Conservation (phyloP, 1,140 invertebrate genomes). For the Hypsibius dujardini region DNA sequence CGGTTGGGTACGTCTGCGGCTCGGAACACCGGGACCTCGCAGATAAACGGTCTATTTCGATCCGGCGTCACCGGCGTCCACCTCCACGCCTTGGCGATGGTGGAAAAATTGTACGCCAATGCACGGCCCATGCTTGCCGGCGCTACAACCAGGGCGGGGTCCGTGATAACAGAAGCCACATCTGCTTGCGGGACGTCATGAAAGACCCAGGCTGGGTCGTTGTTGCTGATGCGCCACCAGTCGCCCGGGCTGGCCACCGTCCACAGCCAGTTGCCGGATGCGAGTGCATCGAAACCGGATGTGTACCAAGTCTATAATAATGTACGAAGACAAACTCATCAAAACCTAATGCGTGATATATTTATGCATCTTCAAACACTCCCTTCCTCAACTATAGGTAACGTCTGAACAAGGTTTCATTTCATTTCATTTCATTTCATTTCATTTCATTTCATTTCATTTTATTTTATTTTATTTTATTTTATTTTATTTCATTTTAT, state of each 20-base stretch:
- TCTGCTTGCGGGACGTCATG: background rate
- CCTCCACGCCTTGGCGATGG: background rate
- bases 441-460: too few relatives aligned
- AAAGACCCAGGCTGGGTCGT: constrained; percentile 14
- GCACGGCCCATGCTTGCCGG: background rate
- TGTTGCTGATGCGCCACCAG: constrained; percentile 24
- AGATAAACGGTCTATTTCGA: background rate
- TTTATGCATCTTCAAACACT: too few relatives aligned
- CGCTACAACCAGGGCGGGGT: background rate
- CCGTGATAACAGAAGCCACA: background rate
- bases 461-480: too few relatives aligned
- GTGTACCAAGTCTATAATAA: constrained; percentile 50
- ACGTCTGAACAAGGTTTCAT: too few relatives aligned
- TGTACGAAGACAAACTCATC: background rate
- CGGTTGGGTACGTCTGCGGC: background rate
- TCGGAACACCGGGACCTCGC: background rate
- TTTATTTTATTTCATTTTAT: too few relatives aligned
- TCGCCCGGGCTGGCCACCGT: background rate
- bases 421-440: too few relatives aligned
- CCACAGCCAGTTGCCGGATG: background rate
- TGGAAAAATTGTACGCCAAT: constrained; percentile 7
- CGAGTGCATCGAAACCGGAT: constrained; percentile 1
- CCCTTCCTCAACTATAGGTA: too few relatives aligned
- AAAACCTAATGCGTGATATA: constrained; percentile 14
- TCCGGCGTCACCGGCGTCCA: background rate